phyloP scores from a whole-genome alignment of 2,888 invertebrate species.

The Mythimna impura region DNA sequence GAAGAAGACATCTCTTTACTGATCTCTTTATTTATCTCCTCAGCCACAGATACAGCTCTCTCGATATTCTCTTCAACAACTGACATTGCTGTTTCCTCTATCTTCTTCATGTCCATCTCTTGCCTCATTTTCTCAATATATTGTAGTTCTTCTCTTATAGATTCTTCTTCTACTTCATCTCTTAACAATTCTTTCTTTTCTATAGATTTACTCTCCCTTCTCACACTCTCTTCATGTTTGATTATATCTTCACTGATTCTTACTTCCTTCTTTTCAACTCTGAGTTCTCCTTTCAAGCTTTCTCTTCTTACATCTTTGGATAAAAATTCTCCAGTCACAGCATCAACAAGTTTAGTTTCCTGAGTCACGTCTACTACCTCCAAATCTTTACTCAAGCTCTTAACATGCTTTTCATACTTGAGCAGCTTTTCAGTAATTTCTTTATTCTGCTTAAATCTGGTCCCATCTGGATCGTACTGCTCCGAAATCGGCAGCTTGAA shows the following conservation, averaged over 20 bases:
- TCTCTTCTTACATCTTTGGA: slow-evolving; percentile 43
- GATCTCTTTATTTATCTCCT: slow-evolving; percentile 81
- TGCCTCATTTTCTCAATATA: slow-evolving; percentile 71
- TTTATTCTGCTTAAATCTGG: slow-evolving; percentile 51
- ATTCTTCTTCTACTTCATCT: slow-evolving; percentile 61
- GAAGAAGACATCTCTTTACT: slow-evolving; percentile 66
- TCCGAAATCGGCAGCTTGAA: slow-evolving; percentile 83
- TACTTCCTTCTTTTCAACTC: slow-evolving; percentile 26
- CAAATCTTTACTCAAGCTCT: slow-evolving; percentile 46
- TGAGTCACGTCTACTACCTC: slow-evolving; percentile 44
- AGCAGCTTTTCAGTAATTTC: slow-evolving; percentile 48
- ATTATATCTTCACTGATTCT: slow-evolving; percentile 35
- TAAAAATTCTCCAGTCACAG: slow-evolving; percentile 11
- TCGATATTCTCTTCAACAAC: slow-evolving; percentile 82
- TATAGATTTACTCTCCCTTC: slow-evolving; percentile 45
- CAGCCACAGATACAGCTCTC: slow-evolving; percentile 79
- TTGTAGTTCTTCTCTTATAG: slow-evolving; percentile 60
- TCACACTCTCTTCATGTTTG: slow-evolving; percentile 26
- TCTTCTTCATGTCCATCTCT: slow-evolving; percentile 75
- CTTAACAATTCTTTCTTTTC: slow-evolving; percentile 52
- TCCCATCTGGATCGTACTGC: slow-evolving; percentile 81
- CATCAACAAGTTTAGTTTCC: slow-evolving; percentile 39
- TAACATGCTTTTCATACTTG: slow-evolving; percentile 51
- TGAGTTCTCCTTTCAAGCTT: slow-evolving; percentile 17
- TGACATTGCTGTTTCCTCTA: slow-evolving; percentile 79